phyloP scores from a whole-genome alignment of 2,888 invertebrate genomes.

The Luperina testacea region DNA sequence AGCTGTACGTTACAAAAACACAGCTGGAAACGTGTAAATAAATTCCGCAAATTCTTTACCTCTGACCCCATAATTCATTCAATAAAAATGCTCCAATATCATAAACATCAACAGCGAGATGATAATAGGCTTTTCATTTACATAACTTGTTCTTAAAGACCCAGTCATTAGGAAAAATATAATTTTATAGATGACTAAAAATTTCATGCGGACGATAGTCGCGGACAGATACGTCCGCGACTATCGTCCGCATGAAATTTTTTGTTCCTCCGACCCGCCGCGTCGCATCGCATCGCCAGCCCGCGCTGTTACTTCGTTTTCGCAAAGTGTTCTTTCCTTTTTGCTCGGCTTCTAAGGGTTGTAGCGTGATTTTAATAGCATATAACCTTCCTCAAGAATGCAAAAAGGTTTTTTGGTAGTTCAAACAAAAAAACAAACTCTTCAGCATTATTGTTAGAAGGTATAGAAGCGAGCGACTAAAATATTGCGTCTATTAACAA shows the following conservation, averaged over 20 bases:
- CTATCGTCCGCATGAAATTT: not conserved
- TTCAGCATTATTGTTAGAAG: too few species aligned
- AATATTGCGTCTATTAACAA: conserved; percentile 46
- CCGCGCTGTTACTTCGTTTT: not conserved
- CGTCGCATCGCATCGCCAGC: not conserved
- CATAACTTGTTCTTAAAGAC: conserved; percentile 48
- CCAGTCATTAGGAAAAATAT: conserved; percentile 14
- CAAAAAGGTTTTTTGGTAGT: not conserved
- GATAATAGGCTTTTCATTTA: conserved; percentile 19
- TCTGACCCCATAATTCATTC: conserved; percentile 30
- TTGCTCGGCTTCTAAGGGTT: not conserved
- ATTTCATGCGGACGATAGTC: too few species aligned
- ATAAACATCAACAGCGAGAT: not conserved
- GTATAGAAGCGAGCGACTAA: conserved; percentile 15
- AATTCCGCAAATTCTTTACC: conserved; percentile 34
- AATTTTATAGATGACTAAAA: conserved; percentile 14
- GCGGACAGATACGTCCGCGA: not conserved
- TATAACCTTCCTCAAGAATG: not conserved
- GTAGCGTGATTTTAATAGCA: too few species aligned
- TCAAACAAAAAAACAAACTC: too few species aligned
- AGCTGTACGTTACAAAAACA: not conserved
- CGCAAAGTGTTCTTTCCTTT: not conserved
- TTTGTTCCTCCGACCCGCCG: not conserved
- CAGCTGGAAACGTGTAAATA: conserved; percentile 6
- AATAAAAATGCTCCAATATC: conserved; percentile 32